Percentiles rank a stretch among this genome's conserved stretches.
Evolutionary conservation across 2,797 vertebrate species (phyloP).

Genomic region (Acomys russatus): DNA sequence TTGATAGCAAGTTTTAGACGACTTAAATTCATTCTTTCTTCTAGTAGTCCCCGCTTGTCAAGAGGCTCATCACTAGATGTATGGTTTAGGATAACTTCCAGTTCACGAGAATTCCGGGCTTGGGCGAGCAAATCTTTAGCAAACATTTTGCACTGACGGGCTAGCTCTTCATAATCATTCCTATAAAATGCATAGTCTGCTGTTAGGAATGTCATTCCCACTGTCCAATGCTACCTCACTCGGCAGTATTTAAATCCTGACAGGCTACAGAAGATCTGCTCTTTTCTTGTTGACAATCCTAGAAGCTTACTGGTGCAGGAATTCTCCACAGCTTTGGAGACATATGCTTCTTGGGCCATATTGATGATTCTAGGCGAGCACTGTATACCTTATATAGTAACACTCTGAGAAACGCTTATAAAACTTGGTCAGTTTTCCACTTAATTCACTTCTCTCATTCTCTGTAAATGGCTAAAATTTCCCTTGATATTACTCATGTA

Average conservation of each 20-base stretch:
- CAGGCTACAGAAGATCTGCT: background rate
- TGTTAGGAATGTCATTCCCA: conserved; percentile 43
- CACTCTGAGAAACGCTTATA: conserved; percentile 42
- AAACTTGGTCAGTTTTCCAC: conserved; percentile 1
- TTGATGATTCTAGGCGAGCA: background rate
- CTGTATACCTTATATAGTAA: background rate
- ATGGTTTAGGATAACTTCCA: conserved; percentile 99
- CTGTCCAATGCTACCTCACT: conserved; percentile 43
- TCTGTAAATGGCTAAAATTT: conserved; percentile 25
- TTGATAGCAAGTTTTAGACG: conserved; percentile 99
- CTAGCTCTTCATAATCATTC: conserved; percentile 98
- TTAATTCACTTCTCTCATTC: conserved; percentile 56
- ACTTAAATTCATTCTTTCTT: conserved; percentile 99
- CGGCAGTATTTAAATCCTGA: conserved; percentile 60
- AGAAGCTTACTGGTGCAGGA: background rate
- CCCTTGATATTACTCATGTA: conserved; percentile 43
- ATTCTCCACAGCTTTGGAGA: background rate
- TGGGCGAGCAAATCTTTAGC: conserved; percentile 99
- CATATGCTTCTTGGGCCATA: conserved; percentile 35
- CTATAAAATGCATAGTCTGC: conserved; percentile 87
- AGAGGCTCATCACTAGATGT: conserved; percentile 96
- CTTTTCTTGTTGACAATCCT: background rate
- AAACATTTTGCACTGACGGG: conserved; percentile 99
- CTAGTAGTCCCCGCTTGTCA: conserved; percentile 96
- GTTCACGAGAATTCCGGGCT: conserved; percentile 98